phyloP scores from a whole-genome alignment of 2,113 vertebrate genomes.

The Helogale parvula region DNA sequence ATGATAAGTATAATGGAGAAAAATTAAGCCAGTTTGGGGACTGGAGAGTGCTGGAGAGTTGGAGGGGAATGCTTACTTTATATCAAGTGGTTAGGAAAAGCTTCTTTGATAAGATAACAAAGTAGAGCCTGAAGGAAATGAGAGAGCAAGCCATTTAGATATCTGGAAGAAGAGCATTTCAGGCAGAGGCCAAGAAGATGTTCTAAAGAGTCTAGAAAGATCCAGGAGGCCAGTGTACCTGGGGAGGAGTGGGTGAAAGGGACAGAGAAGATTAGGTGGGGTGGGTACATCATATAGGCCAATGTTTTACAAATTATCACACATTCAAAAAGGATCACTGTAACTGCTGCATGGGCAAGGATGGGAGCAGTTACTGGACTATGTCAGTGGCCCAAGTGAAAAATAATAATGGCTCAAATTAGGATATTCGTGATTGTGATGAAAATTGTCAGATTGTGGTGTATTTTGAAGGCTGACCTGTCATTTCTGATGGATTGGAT shows the following conservation, averaged over 20 bases:
- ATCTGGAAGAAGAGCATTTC: background rate
- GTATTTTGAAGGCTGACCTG: background rate
- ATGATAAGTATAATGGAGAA: background rate
- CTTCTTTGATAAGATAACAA: background rate
- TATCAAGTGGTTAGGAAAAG: background rate
- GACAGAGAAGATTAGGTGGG: background rate
- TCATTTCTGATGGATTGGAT: background rate
- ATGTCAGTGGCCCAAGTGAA: background rate
- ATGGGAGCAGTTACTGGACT: background rate
- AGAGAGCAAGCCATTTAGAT: background rate
- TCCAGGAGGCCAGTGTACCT: background rate
- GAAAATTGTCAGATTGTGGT: background rate
- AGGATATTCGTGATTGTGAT: background rate
- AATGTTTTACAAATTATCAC: background rate
- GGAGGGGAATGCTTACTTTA: background rate
- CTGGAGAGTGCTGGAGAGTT: background rate
- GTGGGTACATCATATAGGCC: background rate
- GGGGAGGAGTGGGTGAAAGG: background rate
- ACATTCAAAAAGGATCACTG: background rate
- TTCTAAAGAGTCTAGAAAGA: background rate
- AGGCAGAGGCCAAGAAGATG: background rate
- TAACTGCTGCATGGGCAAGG: background rate
- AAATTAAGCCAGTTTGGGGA: background rate
- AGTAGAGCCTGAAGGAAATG: background rate
- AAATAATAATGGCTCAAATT: background rate